Evolutionary conservation across 1,140 invertebrate genomes (phyloP), one percentile per base, ranked within the genome.

Genomic region (Drosophila ambigua): DNA sequence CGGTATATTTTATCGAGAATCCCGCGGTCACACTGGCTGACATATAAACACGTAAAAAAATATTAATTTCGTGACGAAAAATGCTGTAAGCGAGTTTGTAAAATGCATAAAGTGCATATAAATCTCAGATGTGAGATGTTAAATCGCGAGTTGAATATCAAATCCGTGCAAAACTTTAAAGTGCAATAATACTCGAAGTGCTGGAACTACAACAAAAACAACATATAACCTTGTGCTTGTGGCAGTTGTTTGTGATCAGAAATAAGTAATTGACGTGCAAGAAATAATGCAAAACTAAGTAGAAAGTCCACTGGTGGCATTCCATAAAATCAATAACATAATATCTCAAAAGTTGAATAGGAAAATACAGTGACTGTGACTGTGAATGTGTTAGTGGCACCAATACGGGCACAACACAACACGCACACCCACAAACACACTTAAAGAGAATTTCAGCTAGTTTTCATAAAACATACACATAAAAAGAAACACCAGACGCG

Each of bases 201-300:
- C 73, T 69, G 41, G 62, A 58, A 26, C 60, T 64, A 66, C 52
- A 48, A 64, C 60, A 53, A 64, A 61, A 85, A 87, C 75, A 74
- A 80, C 75, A 81, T 66, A 78, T 87, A 85, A 85, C 81, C 81
- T 85, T 85, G 81, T 85, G 71, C 69, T 50, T 61, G 66, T 39
- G 48, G 31, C 48, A 26, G 57, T 69, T 79, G 59, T 51, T 51
- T 67, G 41, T 61, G 43, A 62, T 61, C 35, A 62, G 45, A 69
- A 80, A 85, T 68, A 76, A 71, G 39, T 51, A 45, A 41, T 15
- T 31, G 46, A 26, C 44, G 24, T 53, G 48, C 6, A 50, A 24
- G 49, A 50, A 46, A 16, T 43, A 43, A 75, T 49, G 31, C 50
- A 16, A 68, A 60, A 60, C n/a, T 53, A 52, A 77, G 55, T 77